Evolutionary conservation across 2,888 invertebrate species (phyloP).

Genomic region (Caenorhabditis doughertyi): DNA sequence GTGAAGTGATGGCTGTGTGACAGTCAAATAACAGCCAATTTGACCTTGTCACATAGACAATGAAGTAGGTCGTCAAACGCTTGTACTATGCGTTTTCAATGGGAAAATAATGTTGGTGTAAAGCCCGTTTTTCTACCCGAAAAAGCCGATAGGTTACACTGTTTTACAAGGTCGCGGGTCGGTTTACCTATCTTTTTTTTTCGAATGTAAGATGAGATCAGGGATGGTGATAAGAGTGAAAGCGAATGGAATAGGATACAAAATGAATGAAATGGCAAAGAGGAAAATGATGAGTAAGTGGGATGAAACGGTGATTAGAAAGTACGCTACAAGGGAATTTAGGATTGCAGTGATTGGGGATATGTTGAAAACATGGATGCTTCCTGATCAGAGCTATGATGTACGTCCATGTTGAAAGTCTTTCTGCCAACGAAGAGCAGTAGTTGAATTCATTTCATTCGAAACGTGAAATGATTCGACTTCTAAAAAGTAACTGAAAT

Average conservation of each 20-base stretch:
- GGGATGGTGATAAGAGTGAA: slow-evolving; percentile 57
- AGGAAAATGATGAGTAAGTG: slow-evolving; percentile 23
- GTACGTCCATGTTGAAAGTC: no score
- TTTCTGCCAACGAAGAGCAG: no score
- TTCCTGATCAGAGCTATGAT: background rate
- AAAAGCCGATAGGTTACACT: slow-evolving; percentile 22
- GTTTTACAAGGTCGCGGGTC: slow-evolving; percentile 40
- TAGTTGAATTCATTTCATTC: no score
- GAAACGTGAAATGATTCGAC: no score
- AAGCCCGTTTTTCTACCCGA: slow-evolving; percentile 15
- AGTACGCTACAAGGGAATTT: background rate
- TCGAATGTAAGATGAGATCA: slow-evolving; percentile 27
- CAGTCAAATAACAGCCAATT: slow-evolving; percentile 61
- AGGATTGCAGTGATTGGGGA: slow-evolving; percentile 9
- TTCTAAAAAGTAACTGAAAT: no score
- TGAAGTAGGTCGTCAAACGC: slow-evolving; percentile 41
- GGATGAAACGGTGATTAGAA: slow-evolving; percentile 51
- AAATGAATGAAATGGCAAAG: background rate
- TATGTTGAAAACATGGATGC: background rate
- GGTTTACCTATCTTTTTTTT: slow-evolving; percentile 24
- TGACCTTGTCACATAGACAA: slow-evolving; percentile 60
- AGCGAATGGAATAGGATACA: slow-evolving; percentile 21
- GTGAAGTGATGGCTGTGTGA: slow-evolving; percentile 24
- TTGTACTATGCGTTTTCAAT: slow-evolving; percentile 28
- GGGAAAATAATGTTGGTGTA: slow-evolving; percentile 31